Base-by-base conservation (phyloP, 2,888 invertebrate genomes). In the Melanostoma mellinum region DNA sequence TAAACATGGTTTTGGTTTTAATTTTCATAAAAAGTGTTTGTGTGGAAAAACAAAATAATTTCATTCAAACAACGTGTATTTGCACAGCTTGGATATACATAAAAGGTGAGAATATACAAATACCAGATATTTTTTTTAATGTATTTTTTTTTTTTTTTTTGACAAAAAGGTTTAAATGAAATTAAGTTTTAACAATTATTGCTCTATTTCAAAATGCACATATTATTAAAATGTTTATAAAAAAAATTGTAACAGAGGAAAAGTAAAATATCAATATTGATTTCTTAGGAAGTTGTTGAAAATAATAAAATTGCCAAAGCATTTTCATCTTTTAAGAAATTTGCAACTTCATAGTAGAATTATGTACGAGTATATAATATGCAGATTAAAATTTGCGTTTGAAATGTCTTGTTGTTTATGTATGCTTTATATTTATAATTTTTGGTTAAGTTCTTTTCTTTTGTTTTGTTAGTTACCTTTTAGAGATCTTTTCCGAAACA, bases 401-500 rank as follows among this genome's bases (percentile, higher is more conserved):
- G 60, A 67, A 68, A 72, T 80, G 68, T 84, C 61, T 81, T 85
- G 76, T 80, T 85, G 80, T 85, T 80, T 81, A 85, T 82, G 72
- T 84, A 85, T 82, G 77, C 84, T 79, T 63, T 75, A 69, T 73
- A 73, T 85, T 85, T 88, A 74, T 87, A 86, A 85, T 86, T 84
- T 86, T 82, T 85, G 87, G 55, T 85, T 55, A 76, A 82, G 71
- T 77, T 82, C 85, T 78, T 85, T 81, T 86, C 80, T 85, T 87
- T 87, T 86, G 87, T 89, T 88, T 20, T 89, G 89, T 90, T 94
- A 95, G 95, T 96, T 96, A 96, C 96, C 96, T 96, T 96, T 96
- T 95, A 96, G 96, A 95, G 96, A 96, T 96, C 96, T 96, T 96
- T 96, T 96, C 96, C 96, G 96, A 96, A 96, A 96, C 95, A 96